Conservation (phyloP, 2,888 invertebrate genomes). For the Strigamia maritima region DNA sequence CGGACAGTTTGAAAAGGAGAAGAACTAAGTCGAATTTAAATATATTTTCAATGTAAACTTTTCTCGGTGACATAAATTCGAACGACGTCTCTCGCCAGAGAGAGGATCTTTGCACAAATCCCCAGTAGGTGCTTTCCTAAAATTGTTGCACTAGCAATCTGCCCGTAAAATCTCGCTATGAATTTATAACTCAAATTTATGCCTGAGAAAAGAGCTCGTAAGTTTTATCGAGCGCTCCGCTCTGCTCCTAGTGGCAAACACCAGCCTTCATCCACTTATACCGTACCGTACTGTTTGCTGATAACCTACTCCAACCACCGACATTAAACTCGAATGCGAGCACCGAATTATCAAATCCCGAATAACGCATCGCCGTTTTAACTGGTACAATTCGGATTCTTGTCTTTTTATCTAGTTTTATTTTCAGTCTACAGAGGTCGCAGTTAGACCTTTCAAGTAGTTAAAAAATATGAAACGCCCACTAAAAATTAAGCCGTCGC, state of each 20-base stretch:
- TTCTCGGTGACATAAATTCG: slow-evolving; percentile 10
- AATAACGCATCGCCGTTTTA: not conserved
- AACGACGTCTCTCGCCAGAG: slow-evolving; percentile 10
- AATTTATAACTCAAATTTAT: slow-evolving; percentile 18
- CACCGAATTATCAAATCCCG: not conserved
- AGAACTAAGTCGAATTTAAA: slow-evolving; percentile 17
- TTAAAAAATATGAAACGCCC: not conserved
- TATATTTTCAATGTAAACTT: slow-evolving; percentile 22
- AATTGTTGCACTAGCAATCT: slow-evolving; percentile 23
- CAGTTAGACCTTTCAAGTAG: too few species aligned
- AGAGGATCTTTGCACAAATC: slow-evolving; percentile 17
- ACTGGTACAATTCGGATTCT: not conserved
- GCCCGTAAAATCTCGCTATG: slow-evolving; percentile 23
- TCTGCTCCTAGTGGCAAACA: slow-evolving; percentile 20
- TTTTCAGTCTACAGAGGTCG: too few species aligned
- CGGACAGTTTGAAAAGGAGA: slow-evolving; percentile 14
- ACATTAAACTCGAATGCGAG: not conserved
- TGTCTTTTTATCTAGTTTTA: too few species aligned
- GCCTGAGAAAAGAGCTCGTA: slow-evolving; percentile 19
- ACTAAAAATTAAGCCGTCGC: not conserved
- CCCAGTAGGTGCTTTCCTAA: slow-evolving; percentile 23
- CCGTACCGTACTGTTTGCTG: slow-evolving; percentile 8
- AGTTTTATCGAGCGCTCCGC: slow-evolving; percentile 11
- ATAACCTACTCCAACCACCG: not conserved
- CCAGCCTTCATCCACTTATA: slow-evolving; percentile 16